These are phyloP conservation scores for Dascillus cervinus DNA, from an alignment of 2,888 invertebrate genomes.

Conservation along the genomic window DNA sequence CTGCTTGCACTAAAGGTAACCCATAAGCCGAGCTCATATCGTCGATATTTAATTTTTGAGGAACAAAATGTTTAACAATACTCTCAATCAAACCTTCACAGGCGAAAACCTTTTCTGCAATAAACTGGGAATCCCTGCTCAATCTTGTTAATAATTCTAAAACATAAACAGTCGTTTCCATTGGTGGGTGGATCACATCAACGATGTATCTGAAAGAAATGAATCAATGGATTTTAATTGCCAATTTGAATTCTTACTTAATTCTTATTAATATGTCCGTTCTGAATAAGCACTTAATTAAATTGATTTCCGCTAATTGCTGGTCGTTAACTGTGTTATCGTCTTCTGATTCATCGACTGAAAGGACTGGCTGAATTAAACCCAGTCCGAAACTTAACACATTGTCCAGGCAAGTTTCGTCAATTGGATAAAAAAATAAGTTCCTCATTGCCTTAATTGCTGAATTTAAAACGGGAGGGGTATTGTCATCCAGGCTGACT, in stretches of 20 bases:
- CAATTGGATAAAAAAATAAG: slow-evolving; percentile 66
- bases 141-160: slow-evolving; percentile 74
- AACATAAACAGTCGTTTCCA: slow-evolving; percentile 64
- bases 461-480: slow-evolving; percentile 64
- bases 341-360: slow-evolving; percentile 42
- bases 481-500: slow-evolving; percentile 80
- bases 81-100: slow-evolving; percentile 57
- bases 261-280: slow-evolving; percentile 71
- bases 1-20: slow-evolving; percentile 59
- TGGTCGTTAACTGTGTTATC: slow-evolving; percentile 73
- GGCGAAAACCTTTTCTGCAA: slow-evolving; percentile 55
- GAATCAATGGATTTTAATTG: background rate
- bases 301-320: slow-evolving; percentile 76
- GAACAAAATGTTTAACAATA: slow-evolving; percentile 54
- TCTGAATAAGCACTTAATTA: slow-evolving; percentile 64
- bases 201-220: slow-evolving; percentile 60
- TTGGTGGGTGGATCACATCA: slow-evolving; percentile 58
- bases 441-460: slow-evolving; percentile 67
- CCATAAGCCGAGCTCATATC: slow-evolving; percentile 47
- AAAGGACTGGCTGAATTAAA: slow-evolving; percentile 51
- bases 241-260: slow-evolving; percentile 37
- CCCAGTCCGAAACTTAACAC: slow-evolving; percentile 59
- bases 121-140: slow-evolving; percentile 65
- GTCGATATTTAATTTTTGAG: slow-evolving; percentile 24
- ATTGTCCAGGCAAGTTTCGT: slow-evolving; percentile 69